Percentiles rank a stretch among this genome's conserved stretches.
These are phyloP conservation scores for Ia io DNA, from an alignment of 2,113 vertebrate genomes.

Conservation along the genomic window DNA sequence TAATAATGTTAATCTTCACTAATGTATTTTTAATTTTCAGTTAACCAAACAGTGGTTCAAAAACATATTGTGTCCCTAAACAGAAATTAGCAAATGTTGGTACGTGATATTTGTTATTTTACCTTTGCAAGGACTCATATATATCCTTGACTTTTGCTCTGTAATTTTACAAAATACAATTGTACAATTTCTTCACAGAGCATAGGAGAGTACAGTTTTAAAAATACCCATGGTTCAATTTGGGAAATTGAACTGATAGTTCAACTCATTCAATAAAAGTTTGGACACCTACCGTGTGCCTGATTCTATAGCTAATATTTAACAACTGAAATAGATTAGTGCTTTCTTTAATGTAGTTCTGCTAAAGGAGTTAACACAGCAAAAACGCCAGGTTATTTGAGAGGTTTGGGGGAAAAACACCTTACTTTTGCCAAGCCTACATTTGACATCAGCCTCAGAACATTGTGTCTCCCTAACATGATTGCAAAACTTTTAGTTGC, in stretches of 20 bases:
- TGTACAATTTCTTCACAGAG: background rate
- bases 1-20: background rate
- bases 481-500: background rate
- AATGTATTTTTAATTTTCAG: background rate
- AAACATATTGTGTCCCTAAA: background rate
- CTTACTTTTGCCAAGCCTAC: conserved; percentile 2
- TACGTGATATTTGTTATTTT: background rate
- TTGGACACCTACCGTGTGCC: background rate
- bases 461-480: background rate
- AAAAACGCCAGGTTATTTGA: background rate
- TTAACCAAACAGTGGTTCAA: background rate
- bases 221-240: background rate
- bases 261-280: conserved; percentile 25
- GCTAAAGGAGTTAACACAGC: background rate
- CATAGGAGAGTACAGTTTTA: background rate
- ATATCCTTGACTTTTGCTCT: background rate
- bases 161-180: background rate
- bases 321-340: background rate
- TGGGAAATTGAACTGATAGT: background rate
- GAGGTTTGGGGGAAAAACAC: accelerated
- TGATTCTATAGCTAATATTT: conserved; percentile 13
- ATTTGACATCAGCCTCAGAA: background rate
- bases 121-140: background rate
- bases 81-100: background rate
- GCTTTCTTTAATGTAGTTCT: background rate